Base-by-base conservation (phyloP, 2,113 vertebrate genomes). In the Plestiodon gilberti region DNA sequence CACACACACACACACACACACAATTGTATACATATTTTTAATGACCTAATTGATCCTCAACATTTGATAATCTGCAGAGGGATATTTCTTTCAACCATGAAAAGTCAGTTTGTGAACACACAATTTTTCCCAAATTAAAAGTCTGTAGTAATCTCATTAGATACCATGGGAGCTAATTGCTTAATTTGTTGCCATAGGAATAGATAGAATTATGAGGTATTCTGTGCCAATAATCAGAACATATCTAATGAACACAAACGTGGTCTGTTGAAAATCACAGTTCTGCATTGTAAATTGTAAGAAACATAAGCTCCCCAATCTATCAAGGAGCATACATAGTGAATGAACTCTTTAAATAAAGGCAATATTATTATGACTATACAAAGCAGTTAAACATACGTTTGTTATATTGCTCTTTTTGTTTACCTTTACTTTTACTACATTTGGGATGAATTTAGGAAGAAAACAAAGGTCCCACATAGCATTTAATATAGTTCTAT, bases 181-280 rank as follows among this genome's bases (percentile, higher is more conserved):
- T 52, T 33, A 84, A 84, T 75, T 76, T 84, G 82, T 84, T 84
- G 61, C 30, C 61, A 84, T 84, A 76, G 73, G 22, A 76, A 84
- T 84, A 84, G 40, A 64, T 25, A 76, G 82, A 52, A 84, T 76
- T 62, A 84, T 33, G 20, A 76, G 82, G 74, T 83, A 61, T 43
- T 25, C 17, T 15, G 22, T 4, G n/a, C 55, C 9, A 28, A 76
- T 76, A 62, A 75, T 75, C 62, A 84, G 71, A 75, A 74, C 57
- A 83, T 43, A 83, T 43, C 57, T 83, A 83, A 83, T 83, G 28
- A 83, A 62, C 38, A 25, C 57, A 75, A 40, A 18, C 10, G 62
- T 83, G 20, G 18, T 75, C 43, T 40, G 7, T 74, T 83, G 71
- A 40, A 48, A 75, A 43, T 22, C 40, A 43, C 35, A 62, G 9